phyloP scores from a whole-genome alignment of 2,888 invertebrate species.

The Tenthredo notha region DNA sequence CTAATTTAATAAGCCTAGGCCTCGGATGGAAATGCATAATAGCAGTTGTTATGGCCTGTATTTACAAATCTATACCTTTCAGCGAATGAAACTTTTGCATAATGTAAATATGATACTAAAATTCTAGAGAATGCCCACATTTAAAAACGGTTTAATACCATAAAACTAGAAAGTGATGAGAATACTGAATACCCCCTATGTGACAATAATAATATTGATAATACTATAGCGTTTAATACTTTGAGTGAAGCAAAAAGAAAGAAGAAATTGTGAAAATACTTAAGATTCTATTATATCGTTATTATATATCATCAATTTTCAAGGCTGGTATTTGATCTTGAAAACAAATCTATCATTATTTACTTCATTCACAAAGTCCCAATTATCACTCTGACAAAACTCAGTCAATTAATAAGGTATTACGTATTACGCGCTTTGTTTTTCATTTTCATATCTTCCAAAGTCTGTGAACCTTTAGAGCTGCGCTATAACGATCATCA shows the following conservation, averaged over 20 bases:
- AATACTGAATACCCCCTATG: not conserved
- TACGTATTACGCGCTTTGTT: conserved; percentile 23
- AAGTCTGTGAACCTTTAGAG: conserved; percentile 7
- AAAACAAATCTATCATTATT: conserved; percentile 1
- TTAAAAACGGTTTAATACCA: not conserved
- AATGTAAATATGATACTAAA: not conserved
- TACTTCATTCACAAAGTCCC: not conserved
- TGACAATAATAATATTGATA: conserved; percentile 12
- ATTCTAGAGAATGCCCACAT: not conserved
- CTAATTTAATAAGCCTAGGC: conserved; percentile 15
- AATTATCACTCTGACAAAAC: conserved; percentile 4
- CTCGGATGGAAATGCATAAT: not conserved
- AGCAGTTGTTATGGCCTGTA: conserved; percentile 1
- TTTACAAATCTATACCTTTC: conserved; percentile 3
- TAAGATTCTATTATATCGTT: not conserved
- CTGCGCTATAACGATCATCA: conserved; percentile 11
- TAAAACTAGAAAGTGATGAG: conserved; percentile 10
- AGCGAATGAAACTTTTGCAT: not conserved
- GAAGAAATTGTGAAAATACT: not conserved
- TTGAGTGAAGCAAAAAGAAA: not conserved
- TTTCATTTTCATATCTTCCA: not conserved
- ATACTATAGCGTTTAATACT: not conserved
- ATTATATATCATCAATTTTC: not conserved
- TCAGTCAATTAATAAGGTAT: conserved; percentile 12
- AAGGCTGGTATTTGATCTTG: not conserved